Conservation (phyloP, 2,797 vertebrate species). For the Syndactyla subalaris region DNA sequence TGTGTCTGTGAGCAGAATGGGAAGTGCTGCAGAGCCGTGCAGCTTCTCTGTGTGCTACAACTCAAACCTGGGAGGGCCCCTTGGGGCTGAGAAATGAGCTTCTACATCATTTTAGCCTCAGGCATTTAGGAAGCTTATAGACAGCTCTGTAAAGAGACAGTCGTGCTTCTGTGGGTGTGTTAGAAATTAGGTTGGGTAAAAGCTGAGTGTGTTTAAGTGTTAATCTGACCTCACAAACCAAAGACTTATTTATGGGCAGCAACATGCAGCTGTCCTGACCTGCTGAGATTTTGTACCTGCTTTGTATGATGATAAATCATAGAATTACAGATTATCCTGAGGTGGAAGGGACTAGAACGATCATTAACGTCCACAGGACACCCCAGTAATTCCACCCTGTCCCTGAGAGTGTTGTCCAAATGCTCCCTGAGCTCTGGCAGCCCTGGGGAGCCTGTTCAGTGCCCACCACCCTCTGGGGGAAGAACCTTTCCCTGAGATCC, state of each 20-base stretch:
- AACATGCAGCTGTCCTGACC: background rate
- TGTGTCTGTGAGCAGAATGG: background rate
- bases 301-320: background rate
- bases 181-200: background rate
- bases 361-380: background rate
- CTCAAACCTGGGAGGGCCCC: background rate
- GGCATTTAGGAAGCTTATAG: background rate
- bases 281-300: background rate
- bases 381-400: background rate
- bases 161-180: background rate
- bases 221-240: background rate
- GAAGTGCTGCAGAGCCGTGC: background rate
- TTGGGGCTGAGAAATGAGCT: background rate
- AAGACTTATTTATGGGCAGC: background rate
- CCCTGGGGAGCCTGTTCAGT: background rate
- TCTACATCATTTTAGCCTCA: background rate
- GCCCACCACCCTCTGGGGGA: background rate
- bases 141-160: background rate
- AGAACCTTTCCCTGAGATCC: background rate
- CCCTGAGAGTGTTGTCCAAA: background rate
- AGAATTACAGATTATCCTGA: background rate
- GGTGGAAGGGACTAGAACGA: background rate
- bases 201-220: background rate
- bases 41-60: rapidly evolving
- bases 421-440: background rate